phyloP scores from a whole-genome alignment of 2,113 vertebrate species.

The Sinocyclocheilus anophthalmus region DNA sequence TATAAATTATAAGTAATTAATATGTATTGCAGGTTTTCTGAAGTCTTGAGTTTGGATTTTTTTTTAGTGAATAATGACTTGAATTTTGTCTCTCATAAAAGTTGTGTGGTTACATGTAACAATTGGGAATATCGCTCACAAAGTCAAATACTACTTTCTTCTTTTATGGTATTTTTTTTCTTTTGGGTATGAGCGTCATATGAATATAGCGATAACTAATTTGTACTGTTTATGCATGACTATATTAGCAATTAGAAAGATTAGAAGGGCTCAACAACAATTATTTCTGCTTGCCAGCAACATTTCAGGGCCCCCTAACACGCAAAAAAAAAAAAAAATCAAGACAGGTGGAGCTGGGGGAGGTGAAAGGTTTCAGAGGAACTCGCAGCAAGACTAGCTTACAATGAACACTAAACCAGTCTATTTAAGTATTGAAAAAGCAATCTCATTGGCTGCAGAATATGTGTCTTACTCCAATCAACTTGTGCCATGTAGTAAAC shows the following conservation, averaged over 20 bases:
- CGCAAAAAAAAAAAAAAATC: background rate
- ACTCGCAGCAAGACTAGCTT: background rate
- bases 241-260: background rate
- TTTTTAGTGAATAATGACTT: background rate
- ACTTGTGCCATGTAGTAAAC: no score
- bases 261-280: background rate
- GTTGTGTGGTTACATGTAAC: background rate
- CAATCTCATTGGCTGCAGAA: background rate
- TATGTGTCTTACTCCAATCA: background rate
- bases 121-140: background rate
- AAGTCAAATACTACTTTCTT: background rate
- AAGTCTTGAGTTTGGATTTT: background rate
- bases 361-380: background rate
- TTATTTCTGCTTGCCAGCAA: background rate
- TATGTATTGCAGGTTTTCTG: background rate
- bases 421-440: background rate
- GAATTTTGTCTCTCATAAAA: background rate
- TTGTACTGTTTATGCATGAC: background rate
- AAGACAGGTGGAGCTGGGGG: background rate
- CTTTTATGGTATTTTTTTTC: background rate
- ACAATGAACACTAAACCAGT: background rate
- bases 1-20: background rate
- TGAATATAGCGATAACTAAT: no score
- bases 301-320: background rate
- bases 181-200: no score